Evolutionary conservation across 1,140 invertebrate genomes (phyloP), one percentile per base, ranked within the genome.

Genomic region (Pseudomyrmex pallidus): DNA sequence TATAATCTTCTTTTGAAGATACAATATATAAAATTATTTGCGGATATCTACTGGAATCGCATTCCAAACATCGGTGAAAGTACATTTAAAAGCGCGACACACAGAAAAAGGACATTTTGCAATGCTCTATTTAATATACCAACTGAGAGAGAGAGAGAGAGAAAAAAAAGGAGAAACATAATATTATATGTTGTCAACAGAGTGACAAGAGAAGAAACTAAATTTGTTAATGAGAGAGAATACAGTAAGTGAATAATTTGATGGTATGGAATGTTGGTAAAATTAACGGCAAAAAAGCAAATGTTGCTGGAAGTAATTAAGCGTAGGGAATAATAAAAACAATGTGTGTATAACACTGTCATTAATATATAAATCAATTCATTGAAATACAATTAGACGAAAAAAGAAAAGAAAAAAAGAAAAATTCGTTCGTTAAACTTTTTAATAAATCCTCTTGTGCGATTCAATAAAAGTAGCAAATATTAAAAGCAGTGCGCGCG

Each of bases 361-460:
- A 54, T 54, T 52, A 48, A 13, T 12, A 56, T 68, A 52, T 77
- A 77, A 77, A 77, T 63, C 63, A 67, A 67, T 77, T 67, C 50
- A 77, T 15, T 67, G 17, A 13, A 64, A 87, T 25, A 73, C 25
- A 74, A 63, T 74, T 61, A 74, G 61, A 73, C 17, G 15, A 70
- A 20, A 64, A 46, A 85, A 10, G 54, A 66, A 17, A 66, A 78
- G 48, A 86, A 62, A 17, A 74, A 35, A 44, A 70, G 7, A 44
- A 82, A 74, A 74, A 74, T 77, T 20, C 0, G 56, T 67, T 67
- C 17, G 57, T 67, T 67, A 68, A 46, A 17, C 63, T 4, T 17
- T 77, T 17, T 67, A 57, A 77, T 77, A 77, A 77, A 77, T 44
- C n/a, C 17, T 56, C 46, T 67, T 25, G 35, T 46, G 52, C 35